Base-by-base conservation (phyloP, 2,888 invertebrate species). In the Lithophane ornitopus region DNA sequence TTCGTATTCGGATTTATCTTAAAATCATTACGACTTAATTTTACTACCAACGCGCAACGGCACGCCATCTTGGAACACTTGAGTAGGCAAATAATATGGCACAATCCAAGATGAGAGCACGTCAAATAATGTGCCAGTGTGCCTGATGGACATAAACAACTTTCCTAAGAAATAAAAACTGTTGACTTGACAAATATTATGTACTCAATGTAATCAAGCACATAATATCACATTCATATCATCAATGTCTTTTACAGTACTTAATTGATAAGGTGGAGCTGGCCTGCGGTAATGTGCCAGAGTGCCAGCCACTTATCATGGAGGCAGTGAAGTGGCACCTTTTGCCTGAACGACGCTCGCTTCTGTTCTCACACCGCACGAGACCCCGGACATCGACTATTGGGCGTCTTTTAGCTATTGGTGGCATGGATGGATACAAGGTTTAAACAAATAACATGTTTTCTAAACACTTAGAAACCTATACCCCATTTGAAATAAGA, bases 281-380 rank as follows among this genome's bases (percentile, higher is more conserved):
- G 46, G 95, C 97, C 0, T 97, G 97, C 88, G 97, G 97, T 91
- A 98, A 97, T 92, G 97, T 97, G 89, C 97, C 97, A 62, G 97
- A 97, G 73, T 99, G 99, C 89, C 99, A 99, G 91, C 98, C 98
- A 78, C 96, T 99, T 70, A 98, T 99, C 71, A 98, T 99, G 98
- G 99, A 99, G 94, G 99, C 99, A 19, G 97, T 99, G 84, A 99
- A 99, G 91, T 99, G 99, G 97, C 99, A 99, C 93, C 96, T 99
- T 49, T 94, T 99, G 83, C 99, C 99, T 0, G 99, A 99, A 91
- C 96, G 99, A 68, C 97, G 99, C 62, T 97, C 98, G 12, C 97
- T 98, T 83, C 97, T 98, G 88, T 97, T 98, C 88, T 98, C 98
- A 34, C 97, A 98, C 81, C 97, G 99, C 82, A 99, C 99, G 0